phyloP scores from a whole-genome alignment of 2,888 invertebrate genomes.

The Perithous albicinctus region DNA sequence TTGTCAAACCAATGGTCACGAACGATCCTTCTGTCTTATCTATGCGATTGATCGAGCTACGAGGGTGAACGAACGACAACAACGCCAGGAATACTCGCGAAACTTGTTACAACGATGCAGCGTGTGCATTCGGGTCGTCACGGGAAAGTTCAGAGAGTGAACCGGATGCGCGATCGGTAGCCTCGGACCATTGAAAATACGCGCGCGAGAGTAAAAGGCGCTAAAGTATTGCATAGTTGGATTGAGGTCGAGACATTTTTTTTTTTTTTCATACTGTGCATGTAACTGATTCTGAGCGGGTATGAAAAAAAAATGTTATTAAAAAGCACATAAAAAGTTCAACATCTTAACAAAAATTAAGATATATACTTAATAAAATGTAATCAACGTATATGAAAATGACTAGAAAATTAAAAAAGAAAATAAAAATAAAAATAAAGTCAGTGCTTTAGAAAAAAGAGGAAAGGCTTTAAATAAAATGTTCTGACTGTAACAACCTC shows the following conservation, averaged over 20 bases:
- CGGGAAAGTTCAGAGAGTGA: conserved; percentile 52
- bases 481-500: too few relatives aligned
- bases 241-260: too few relatives aligned
- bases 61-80: conserved; percentile 19
- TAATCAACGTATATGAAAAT: too few relatives aligned
- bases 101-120: not conserved
- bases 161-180: conserved; percentile 45
- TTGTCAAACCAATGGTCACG: not conserved
- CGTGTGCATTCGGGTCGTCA: conserved; percentile 21
- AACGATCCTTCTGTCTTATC: not conserved
- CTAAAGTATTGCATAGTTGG: not conserved
- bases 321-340: too few relatives aligned
- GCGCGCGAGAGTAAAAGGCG: conserved; percentile 10
- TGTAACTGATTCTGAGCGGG: not conserved
- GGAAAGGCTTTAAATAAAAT: too few relatives aligned
- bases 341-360: too few relatives aligned
- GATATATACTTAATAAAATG: too few relatives aligned
- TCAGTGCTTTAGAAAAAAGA: too few relatives aligned
- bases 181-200: conserved; percentile 32
- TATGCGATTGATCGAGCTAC: not conserved
- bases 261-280: too few relatives aligned
- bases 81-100: conserved; percentile 19
- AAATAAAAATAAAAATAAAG: too few relatives aligned
- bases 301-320: conserved; percentile 12
- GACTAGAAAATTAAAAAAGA: too few relatives aligned